Conservation (phyloP, 1,140 invertebrate species). For the Leptinotarsa lineolata region DNA sequence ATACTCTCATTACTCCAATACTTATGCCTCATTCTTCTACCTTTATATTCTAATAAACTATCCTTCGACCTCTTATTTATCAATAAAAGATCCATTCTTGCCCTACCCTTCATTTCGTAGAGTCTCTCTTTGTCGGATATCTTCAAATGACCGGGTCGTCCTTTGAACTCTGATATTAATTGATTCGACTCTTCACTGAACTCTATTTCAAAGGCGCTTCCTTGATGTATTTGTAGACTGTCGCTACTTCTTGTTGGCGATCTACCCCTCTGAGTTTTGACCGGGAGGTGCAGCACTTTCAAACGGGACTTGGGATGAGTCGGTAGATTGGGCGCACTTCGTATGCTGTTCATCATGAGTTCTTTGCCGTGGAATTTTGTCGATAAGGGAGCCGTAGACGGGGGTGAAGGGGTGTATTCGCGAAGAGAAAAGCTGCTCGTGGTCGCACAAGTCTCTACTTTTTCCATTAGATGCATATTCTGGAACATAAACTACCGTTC, state of each 20-base stretch:
- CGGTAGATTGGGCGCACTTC: constrained; percentile 75
- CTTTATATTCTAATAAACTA: constrained; percentile 68
- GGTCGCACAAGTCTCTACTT: constrained; percentile 52
- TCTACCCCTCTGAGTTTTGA: constrained; percentile 64
- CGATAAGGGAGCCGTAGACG: constrained; percentile 77
- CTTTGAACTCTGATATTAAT: constrained; percentile 57
- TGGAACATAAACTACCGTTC: constrained; percentile 27
- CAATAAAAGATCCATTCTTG: constrained; percentile 67
- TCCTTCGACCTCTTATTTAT: constrained; percentile 69
- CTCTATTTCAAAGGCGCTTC: constrained; percentile 60
- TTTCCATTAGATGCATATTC: constrained; percentile 51
- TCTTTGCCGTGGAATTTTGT: constrained; percentile 78
- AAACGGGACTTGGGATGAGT: constrained; percentile 70
- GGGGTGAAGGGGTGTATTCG: constrained; percentile 75
- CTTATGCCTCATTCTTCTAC: constrained; percentile 67
- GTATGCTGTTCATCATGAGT: constrained; percentile 74
- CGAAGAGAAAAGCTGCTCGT: constrained; percentile 54
- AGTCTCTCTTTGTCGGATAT: constrained; percentile 46
- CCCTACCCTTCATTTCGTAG: constrained; percentile 65
- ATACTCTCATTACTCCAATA: constrained; percentile 86
- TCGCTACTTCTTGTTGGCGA: constrained; percentile 68
- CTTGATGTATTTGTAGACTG: constrained; percentile 53
- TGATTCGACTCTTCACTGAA: constrained; percentile 47
- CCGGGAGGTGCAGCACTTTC: constrained; percentile 70
- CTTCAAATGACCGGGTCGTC: constrained; percentile 45